These are phyloP conservation scores for Spheniscus mendiculus DNA, from an alignment of 2,113 vertebrate species.

Conservation along the genomic window DNA sequence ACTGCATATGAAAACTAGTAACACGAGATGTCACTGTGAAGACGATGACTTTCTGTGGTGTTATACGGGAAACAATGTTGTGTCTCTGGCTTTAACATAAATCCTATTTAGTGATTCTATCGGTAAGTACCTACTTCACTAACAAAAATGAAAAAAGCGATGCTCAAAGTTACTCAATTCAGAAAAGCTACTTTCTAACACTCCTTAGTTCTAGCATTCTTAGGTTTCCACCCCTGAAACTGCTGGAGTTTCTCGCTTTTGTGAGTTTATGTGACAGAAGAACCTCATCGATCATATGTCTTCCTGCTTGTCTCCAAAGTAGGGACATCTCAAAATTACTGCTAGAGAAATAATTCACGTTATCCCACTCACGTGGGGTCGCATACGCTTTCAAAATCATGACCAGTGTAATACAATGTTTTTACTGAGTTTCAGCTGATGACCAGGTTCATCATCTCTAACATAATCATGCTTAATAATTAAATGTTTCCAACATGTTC, in stretches of 20 bases:
- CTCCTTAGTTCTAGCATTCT: neutral
- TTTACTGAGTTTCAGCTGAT: neutral
- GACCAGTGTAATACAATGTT: neutral
- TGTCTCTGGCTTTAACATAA: neutral
- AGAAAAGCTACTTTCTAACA: neutral
- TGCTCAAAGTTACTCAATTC: neutral
- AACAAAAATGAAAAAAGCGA: neutral
- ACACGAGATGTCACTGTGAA: neutral
- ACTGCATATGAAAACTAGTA: neutral
- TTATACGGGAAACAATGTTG: neutral
- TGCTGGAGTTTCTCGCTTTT: neutral
- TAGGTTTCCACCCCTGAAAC: neutral
- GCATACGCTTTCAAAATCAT: neutral
- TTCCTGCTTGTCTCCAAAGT: neutral
- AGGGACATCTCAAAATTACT: neutral
- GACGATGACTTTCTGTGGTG: neutral
- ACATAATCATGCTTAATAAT: neutral
- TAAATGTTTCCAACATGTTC: neutral
- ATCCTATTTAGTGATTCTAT: neutral
- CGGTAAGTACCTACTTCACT: neutral
- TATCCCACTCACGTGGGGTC: neutral
- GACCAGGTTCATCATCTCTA: neutral
- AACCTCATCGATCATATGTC: rapidly evolving
- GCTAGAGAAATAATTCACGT: neutral
- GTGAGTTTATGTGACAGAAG: neutral